A percentile compares a stretch with the other conserved stretches of the same genome.
Evolutionary conservation across 37 sponge, comb jelly and placozoan genomes (phyloP).

Genomic region (Hormiphora californensis): DNA sequence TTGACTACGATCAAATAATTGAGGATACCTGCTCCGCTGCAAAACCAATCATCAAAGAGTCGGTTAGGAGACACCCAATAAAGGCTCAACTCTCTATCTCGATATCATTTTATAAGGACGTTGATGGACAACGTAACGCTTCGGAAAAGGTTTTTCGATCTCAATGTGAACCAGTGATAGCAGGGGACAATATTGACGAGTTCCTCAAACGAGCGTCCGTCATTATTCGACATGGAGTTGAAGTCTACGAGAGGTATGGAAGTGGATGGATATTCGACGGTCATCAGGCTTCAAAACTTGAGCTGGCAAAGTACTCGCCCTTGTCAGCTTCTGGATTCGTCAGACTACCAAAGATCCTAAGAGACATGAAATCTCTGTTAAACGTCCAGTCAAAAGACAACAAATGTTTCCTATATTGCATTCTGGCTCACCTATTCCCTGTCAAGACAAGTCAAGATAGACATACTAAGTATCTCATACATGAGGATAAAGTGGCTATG

Average conservation of each 20-base stretch:
- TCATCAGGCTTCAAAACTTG: not conserved
- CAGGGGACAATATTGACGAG: not conserved
- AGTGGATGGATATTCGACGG: not conserved
- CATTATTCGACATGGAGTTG: not conserved
- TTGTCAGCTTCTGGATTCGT: not conserved
- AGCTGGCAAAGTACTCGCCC: not conserved
- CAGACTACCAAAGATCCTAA: not conserved
- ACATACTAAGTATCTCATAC: not conserved
- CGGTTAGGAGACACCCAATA: not conserved
- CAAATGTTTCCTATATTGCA: conserved; percentile 45
- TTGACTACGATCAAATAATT: conserved; percentile 8
- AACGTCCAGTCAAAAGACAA: conserved; percentile 9
- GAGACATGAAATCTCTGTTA: conserved; percentile 35
- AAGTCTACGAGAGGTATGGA: not conserved
- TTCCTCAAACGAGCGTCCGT: not conserved
- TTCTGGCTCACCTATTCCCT: conserved; percentile 14
- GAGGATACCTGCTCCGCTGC: not conserved
- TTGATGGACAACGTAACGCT: not conserved
- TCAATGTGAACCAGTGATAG: not conserved
- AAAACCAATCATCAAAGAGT: not conserved
- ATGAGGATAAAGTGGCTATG: not conserved
- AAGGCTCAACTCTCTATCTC: conserved; percentile 1
- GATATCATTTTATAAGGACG: not conserved
- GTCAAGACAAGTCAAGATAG: not conserved
- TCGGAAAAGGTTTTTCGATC: conserved; percentile 5